Evolutionary conservation across 1,140 invertebrate species (phyloP), one percentile per base, ranked within the genome.

Genomic region (Cephus cinctus): DNA sequence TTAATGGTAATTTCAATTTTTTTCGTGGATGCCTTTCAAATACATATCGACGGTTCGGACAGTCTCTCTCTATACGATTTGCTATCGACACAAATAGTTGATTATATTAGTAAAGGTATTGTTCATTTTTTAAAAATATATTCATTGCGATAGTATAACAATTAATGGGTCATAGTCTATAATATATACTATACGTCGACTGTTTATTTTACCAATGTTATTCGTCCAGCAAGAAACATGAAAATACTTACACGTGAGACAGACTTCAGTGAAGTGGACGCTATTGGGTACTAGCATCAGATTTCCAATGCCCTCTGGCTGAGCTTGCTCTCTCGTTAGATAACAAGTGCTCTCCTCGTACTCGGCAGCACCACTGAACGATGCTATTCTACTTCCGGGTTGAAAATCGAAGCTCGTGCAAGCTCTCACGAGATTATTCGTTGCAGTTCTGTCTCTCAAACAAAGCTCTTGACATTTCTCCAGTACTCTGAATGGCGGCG

Each of bases 341-440:
- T 90, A 91, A 66, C 92, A 95, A n/a, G 86, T 88, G 6, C 90
- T 93, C 65, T 94, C 90, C 65, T 94, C 91, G 61, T 93, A 94
- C 62, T 93, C 90, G 0, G 88, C 84, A 39, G 85, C 85, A 1
- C 86, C 87, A 43, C 86, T 89, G 63, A 86, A 90, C 0, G 87
- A 88, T 18, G 86, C 86, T 49, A 91, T 89, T 15, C 90, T 79
- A 61, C 84, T 88, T 31, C 92, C 92, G 0, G 92, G 91, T 70
- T 92, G 87, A 63, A 94, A 94, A 72, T 94, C 91, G 47, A 95
- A 92, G 16, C 89, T 92, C 23, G 86, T 86, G 67, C 92, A 94
- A 2, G 85, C 81, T 44, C 88, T 80, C 25, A 89, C 85, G 30
- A 92, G 78, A 61, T 92, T 89, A 65, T 90, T 92, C 2, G 83